Evolutionary conservation across 1,140 invertebrate species (phyloP).

Genomic region (Drosophila mayri): DNA sequence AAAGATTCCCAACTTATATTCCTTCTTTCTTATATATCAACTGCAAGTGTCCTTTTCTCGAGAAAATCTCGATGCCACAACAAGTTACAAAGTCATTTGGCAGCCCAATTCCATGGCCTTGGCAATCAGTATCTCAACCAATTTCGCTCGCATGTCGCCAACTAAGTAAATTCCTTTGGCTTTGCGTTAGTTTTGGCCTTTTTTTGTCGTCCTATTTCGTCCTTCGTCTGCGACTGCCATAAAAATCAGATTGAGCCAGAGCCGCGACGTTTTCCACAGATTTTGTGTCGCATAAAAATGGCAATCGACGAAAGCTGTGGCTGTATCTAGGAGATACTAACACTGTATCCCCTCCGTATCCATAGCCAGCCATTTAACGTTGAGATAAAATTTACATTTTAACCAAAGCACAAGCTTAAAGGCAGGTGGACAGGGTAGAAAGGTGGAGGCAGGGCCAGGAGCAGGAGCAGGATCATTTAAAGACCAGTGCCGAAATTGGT

Average conservation of each 20-base stretch:
- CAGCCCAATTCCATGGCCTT: constrained; percentile 27
- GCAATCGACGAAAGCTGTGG: constrained; percentile 42
- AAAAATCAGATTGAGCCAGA: constrained; percentile 52
- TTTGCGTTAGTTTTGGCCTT: constrained; percentile 51
- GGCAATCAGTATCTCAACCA: constrained; percentile 25
- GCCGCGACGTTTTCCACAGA: constrained; percentile 43
- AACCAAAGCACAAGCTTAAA: constrained; percentile 46
- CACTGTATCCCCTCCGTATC: constrained; percentile 27
- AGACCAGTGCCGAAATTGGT: constrained; percentile 44
- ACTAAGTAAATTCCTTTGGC: constrained; percentile 67
- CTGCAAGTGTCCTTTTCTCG: background rate
- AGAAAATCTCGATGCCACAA: constrained; percentile 3
- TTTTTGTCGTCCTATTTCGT: constrained; percentile 3
- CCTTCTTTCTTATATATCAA: background rate
- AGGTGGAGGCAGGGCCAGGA: background rate
- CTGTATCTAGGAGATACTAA: constrained; percentile 26
- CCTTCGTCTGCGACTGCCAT: constrained; percentile 38
- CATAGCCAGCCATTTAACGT: constrained; percentile 63
- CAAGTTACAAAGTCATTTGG: constrained; percentile 34
- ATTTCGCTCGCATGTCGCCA: constrained; percentile 35
- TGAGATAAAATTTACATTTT: constrained; percentile 70
- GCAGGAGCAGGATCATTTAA: constrained; percentile 20
- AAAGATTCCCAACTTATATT: background rate
- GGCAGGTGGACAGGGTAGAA: constrained; percentile 31
- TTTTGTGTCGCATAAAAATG: constrained; percentile 68